These are phyloP conservation scores for Salvelinus namaycush DNA, from an alignment of 2,113 vertebrate genomes.

Conservation along the genomic window DNA sequence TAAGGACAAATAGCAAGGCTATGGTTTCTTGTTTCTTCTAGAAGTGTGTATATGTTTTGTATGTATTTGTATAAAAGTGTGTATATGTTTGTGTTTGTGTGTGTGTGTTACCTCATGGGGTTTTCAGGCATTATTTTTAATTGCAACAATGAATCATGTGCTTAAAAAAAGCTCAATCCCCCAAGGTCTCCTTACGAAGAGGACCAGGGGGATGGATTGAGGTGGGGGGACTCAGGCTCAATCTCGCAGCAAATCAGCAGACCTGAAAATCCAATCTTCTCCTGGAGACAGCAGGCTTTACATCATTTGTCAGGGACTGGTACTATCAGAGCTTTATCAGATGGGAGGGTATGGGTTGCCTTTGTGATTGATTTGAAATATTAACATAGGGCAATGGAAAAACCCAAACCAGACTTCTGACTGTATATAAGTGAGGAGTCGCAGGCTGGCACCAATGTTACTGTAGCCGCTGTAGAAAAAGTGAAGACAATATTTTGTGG, in stretches of 20 bases:
- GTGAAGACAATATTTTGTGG: background rate
- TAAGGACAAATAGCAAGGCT: background rate
- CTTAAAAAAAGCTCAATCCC: constrained; percentile 65
- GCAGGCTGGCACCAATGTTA: constrained; percentile 10
- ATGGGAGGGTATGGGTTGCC: constrained; percentile 29
- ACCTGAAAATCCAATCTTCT: constrained; percentile 82
- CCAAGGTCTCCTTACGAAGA: constrained; percentile 68
- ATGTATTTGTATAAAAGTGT: background rate
- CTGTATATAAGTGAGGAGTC: constrained; percentile 25
- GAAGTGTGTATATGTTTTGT: background rate
- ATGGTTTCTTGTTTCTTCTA: background rate
- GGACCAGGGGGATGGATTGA: constrained; percentile 43
- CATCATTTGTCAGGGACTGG: constrained; percentile 77
- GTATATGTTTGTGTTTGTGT: constrained; percentile 16
- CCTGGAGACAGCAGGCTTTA: constrained; percentile 76
- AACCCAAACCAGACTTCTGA: constrained; percentile 31
- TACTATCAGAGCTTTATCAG: constrained; percentile 77
- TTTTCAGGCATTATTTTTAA: constrained; percentile 41
- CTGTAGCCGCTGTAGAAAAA: background rate
- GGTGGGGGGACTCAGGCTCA: constrained; percentile 63
- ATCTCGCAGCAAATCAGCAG: constrained; percentile 78
- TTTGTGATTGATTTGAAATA: constrained; percentile 70
- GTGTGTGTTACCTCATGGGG: constrained; percentile 36
- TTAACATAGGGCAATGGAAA: constrained; percentile 50
- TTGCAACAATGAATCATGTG: constrained; percentile 68